Evolutionary conservation across 2,113 vertebrate genomes (phyloP).

Genomic region (Nesogale talazaci): DNA sequence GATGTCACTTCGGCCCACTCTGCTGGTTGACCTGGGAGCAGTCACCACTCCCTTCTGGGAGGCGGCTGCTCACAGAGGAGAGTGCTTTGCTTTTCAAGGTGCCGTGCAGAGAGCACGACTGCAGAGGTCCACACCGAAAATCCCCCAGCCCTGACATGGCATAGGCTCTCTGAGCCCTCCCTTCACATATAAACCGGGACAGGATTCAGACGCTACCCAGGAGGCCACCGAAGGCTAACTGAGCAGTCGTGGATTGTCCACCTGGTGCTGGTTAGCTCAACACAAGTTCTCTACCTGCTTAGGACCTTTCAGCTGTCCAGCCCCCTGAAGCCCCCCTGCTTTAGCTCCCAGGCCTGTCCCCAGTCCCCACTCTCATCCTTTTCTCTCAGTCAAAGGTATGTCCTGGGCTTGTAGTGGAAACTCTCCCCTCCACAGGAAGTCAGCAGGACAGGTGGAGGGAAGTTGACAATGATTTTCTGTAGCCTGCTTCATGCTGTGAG

Average conservation of each 20-base stretch:
- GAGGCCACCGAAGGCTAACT: neutral
- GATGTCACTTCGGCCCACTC: neutral
- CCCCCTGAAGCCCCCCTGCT: neutral
- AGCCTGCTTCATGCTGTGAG: neutral
- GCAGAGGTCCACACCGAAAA: neutral
- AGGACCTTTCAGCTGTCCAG: neutral
- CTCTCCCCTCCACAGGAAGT: neutral
- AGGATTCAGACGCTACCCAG: neutral
- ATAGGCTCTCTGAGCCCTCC: neutral
- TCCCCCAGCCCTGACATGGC: neutral
- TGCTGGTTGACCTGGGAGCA: neutral
- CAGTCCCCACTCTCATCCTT: neutral
- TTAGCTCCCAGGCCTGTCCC: neutral
- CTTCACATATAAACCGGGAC: neutral
- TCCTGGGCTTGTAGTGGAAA: neutral
- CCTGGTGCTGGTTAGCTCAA: neutral
- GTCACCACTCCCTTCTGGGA: neutral
- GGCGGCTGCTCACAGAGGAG: neutral
- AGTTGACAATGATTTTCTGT: neutral
- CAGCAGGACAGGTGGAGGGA: neutral
- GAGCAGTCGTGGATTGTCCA: no score
- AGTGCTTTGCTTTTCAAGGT: neutral
- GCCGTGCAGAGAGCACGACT: neutral
- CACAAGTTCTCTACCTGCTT: neutral
- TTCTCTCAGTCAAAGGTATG: neutral